phyloP scores from a whole-genome alignment of 92 coral and sea anemone genomes.

The Palythoa grandis region DNA sequence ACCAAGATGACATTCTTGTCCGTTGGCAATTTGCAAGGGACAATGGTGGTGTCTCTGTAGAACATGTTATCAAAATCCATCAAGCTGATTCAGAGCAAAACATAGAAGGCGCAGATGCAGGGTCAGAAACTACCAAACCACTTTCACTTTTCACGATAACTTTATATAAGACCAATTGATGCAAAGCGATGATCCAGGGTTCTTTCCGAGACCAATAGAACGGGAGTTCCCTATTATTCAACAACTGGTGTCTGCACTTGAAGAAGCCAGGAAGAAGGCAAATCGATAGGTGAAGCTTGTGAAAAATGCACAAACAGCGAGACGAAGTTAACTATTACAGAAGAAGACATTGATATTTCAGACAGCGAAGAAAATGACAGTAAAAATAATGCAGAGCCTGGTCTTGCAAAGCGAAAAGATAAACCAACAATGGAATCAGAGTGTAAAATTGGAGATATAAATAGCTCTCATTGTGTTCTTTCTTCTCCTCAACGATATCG shows the following conservation, averaged over 20 bases:
- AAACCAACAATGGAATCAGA: background rate
- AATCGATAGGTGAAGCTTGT: background rate
- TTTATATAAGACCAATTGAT: slow-evolving; percentile 11
- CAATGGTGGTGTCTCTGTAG: slow-evolving; percentile 9
- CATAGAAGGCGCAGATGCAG: background rate
- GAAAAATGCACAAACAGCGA: background rate
- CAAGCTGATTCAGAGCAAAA: slow-evolving; percentile 3
- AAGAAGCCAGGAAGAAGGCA: background rate
- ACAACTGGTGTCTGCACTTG: slow-evolving; percentile 1
- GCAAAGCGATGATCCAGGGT: slow-evolving; percentile 18
- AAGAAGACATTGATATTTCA: background rate
- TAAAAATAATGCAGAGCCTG: background rate
- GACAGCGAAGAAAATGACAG: background rate
- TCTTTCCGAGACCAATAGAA: slow-evolving; percentile 13
- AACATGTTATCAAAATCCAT: slow-evolving; percentile 13
- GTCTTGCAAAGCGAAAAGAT: background rate
- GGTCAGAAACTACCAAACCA: background rate
- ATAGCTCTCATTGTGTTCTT: background rate
- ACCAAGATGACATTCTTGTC: slow-evolving; percentile 19
- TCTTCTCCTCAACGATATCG: background rate
- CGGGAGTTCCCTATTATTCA: slow-evolving; percentile 14
- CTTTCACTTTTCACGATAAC: slow-evolving; percentile 3
- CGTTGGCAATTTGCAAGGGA: slow-evolving; percentile 15
- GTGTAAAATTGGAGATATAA: background rate
- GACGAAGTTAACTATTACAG: background rate